These are phyloP conservation scores for Monochamus alternatus DNA, from an alignment of 2,888 invertebrate species.

Conservation along the genomic window DNA sequence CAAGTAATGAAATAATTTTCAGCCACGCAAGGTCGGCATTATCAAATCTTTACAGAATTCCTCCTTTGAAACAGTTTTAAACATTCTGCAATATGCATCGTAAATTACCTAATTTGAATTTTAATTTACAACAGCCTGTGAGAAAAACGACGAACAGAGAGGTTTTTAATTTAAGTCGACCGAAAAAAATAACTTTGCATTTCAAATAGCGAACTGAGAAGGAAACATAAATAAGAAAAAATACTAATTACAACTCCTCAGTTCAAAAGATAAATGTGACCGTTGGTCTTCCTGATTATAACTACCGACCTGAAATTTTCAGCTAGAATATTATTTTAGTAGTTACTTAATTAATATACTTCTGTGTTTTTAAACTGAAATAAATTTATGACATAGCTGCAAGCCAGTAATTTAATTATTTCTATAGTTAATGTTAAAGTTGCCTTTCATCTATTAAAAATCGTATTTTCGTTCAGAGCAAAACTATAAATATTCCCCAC, in stretches of 20 bases:
- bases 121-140: conserved; percentile 41
- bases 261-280: conserved; percentile 28
- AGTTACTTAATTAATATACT: too few species aligned
- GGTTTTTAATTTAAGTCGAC: conserved; percentile 37
- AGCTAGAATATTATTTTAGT: too few species aligned
- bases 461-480: too few species aligned
- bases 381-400: too few species aligned
- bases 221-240: conserved; percentile 10
- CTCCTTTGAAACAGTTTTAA: conserved; percentile 40
- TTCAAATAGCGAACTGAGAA: conserved; percentile 19
- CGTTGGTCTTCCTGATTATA: conserved; percentile 1
- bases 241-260: conserved; percentile 14
- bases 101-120: conserved; percentile 43
- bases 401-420: too few species aligned
- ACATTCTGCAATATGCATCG: conserved; percentile 41
- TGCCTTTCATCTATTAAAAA: too few species aligned
- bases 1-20: background rate
- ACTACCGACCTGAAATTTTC: background rate
- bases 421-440: too few species aligned
- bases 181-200: conserved; percentile 36
- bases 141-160: conserved; percentile 33
- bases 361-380: too few species aligned
- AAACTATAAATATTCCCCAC: too few species aligned
- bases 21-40: conserved; percentile 10
- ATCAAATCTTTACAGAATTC: conserved; percentile 33